Conservation (phyloP, 2,113 vertebrate genomes). For the Stictonetta naevosa region DNA sequence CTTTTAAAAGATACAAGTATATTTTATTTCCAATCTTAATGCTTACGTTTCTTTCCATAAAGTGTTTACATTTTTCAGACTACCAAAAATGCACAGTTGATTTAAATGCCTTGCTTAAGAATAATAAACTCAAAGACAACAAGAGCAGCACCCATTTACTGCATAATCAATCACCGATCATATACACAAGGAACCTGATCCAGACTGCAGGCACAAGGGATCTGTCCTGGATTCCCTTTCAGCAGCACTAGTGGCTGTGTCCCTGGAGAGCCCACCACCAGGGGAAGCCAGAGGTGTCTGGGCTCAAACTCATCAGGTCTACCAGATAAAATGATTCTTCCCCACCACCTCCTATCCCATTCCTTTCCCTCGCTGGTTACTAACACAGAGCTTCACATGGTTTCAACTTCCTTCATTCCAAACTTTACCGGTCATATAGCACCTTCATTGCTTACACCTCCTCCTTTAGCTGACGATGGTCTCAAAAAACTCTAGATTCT, state of each 20-base stretch:
- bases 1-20: slow-evolving; percentile 55
- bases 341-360: slow-evolving; percentile 3
- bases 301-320: not conserved
- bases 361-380: not conserved
- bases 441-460: slow-evolving; percentile 11
- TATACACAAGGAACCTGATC: not conserved
- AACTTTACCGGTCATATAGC: not conserved
- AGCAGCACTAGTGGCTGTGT: not conserved
- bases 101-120: slow-evolving; percentile 61
- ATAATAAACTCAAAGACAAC: slow-evolving; percentile 36
- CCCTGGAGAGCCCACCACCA: not conserved
- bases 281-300: not conserved
- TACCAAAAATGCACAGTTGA: slow-evolving; percentile 52
- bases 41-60: slow-evolving; percentile 49
- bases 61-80: slow-evolving; percentile 50
- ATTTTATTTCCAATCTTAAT: slow-evolving; percentile 65
- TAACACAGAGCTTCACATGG: not conserved
- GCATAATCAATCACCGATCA: not conserved
- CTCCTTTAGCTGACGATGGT: not conserved
- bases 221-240: not conserved
- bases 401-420: slow-evolving; percentile 20
- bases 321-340: slow-evolving; percentile 16
- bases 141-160: slow-evolving; percentile 16
- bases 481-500: slow-evolving; percentile 46
- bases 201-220: not conserved